Base-by-base conservation (phyloP, 2,113 vertebrate genomes). In the Prunella fulvescens region DNA sequence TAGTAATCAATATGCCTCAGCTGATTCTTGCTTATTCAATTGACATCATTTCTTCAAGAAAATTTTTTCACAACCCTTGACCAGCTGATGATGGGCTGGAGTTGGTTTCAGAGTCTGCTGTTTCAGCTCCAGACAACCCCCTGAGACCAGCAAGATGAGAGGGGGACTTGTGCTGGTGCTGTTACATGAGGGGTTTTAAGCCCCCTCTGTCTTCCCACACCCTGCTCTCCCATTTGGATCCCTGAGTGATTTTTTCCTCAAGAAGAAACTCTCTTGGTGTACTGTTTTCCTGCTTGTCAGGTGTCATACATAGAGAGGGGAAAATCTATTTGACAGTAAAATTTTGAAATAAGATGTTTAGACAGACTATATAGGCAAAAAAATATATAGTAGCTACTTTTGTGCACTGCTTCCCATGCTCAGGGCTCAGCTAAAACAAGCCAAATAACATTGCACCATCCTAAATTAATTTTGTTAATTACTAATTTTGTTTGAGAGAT, bases 161-260 rank as follows among this genome's bases (percentile, higher is more conserved):
- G 47, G 14, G 19, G 37, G 9, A 15, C 12, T 20, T 1, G 0
- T 35, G 29, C 47, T 16, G 14, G 7, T 61, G n/a, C 40, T 48
- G 44, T 31, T 9, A 8, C 44, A 7, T 0, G 2, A 35, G 20
- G 18, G 12, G 5, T 11, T 85, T 85, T 19, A 48, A 53, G 25
- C 20, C 19, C n/a, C 6, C 1, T 0, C 31, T 11, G 0, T 64
- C 24, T 54, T 39, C 39, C 66, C n/a, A 11, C 10, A 6, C 8
- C 4, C 28, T 14, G 4, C 25, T 2, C 29, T 48, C 39, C 20
- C 20, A 8, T 35, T 53, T 57, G 22, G 45, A 69, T n/a, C 22
- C 40, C 40, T 65, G 31, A 1, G 0, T 15, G 28, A 31, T 35
- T 42, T 74, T 69, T 26, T 39, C 39, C 39, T 60, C 70, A n/a